These are phyloP conservation scores for Telenomus remus DNA, from an alignment of 1,140 invertebrate species.

Conservation along the genomic window DNA sequence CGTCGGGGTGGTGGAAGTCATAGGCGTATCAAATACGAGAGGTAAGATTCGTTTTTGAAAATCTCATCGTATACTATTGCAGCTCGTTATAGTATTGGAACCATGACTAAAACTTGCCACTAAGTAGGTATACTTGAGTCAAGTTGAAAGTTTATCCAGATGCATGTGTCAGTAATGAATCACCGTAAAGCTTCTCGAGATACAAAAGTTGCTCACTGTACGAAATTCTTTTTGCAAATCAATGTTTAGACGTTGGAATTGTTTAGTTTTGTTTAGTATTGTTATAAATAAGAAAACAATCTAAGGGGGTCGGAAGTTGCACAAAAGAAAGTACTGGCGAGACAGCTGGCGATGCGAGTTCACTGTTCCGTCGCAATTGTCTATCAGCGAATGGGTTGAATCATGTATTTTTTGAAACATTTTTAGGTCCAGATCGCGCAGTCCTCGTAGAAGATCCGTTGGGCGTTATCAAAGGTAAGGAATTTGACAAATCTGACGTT, in stretches of 20 bases:
- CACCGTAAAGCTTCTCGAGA: conserved; percentile 2
- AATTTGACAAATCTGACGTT: conserved; percentile 44
- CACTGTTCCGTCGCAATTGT: conserved; percentile 41
- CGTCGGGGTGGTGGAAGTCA: conserved; percentile 81
- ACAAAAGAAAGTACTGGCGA: conserved; percentile 32
- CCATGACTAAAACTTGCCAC: conserved; percentile 50
- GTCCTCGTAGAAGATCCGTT: conserved; percentile 61
- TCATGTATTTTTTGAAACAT: conserved; percentile 65
- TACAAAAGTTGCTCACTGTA: background rate
- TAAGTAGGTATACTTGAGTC: conserved; percentile 62
- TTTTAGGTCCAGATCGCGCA: conserved; percentile 69
- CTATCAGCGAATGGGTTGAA: conserved; percentile 52
- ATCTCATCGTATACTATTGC: conserved; percentile 45
- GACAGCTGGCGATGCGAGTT: conserved; percentile 28
- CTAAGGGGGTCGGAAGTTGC: conserved; percentile 18
- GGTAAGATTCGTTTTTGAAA: conserved; percentile 67
- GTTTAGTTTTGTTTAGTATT: background rate
- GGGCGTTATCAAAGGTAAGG: conserved; percentile 69
- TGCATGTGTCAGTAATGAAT: conserved; percentile 20
- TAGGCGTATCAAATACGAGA: conserved; percentile 74
- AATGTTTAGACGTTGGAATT: no score
- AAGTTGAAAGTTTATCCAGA: no score
- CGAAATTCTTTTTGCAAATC: no score
- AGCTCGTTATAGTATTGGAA: conserved; percentile 59
- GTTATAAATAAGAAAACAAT: background rate